phyloP scores from a whole-genome alignment of 2,888 invertebrate species.

The Cyclophora albipunctata region DNA sequence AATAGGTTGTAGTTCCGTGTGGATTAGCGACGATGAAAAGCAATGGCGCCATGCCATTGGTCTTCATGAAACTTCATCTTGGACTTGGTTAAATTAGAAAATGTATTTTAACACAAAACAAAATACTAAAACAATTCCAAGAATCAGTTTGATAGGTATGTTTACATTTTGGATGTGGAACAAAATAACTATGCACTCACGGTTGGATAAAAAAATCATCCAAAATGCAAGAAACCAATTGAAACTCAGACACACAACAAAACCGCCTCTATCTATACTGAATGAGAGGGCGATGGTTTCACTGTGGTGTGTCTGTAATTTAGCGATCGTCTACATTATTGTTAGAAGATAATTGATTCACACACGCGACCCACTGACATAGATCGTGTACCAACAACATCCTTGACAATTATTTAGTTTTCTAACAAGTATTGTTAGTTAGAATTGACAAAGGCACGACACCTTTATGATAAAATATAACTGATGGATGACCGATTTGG shows the following conservation, averaged over 20 bases:
- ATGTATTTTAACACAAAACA: conserved; percentile 1
- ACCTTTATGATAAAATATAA: no score
- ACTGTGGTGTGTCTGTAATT: conserved; percentile 21
- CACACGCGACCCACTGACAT: conserved; percentile 33
- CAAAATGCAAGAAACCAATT: conserved; percentile 25
- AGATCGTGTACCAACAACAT: conserved; percentile 28
- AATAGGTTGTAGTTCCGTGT: conserved; percentile 66
- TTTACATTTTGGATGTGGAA: conserved; percentile 30
- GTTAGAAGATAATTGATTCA: conserved; percentile 23
- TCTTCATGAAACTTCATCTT: conserved; percentile 21
- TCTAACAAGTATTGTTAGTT: conserved; percentile 11
- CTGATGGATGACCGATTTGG: no score
- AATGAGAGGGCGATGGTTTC: conserved; percentile 6
- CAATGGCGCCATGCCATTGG: background rate
- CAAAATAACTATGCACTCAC: conserved; percentile 3
- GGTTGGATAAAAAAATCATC: conserved; percentile 13
- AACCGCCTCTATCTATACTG: background rate
- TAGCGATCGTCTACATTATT: conserved; percentile 22
- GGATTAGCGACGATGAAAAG: conserved; percentile 17
- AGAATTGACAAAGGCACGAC: conserved; percentile 5
- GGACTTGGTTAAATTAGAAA: conserved; percentile 12
- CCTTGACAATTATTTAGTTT: conserved; percentile 22
- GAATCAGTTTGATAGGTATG: conserved; percentile 35
- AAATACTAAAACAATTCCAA: conserved; percentile 19
- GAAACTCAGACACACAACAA: conserved; percentile 12